Evolutionary conservation across 2,113 vertebrate genomes (phyloP), one percentile per base, ranked within the genome.

Genomic region (Lycaon pictus): DNA sequence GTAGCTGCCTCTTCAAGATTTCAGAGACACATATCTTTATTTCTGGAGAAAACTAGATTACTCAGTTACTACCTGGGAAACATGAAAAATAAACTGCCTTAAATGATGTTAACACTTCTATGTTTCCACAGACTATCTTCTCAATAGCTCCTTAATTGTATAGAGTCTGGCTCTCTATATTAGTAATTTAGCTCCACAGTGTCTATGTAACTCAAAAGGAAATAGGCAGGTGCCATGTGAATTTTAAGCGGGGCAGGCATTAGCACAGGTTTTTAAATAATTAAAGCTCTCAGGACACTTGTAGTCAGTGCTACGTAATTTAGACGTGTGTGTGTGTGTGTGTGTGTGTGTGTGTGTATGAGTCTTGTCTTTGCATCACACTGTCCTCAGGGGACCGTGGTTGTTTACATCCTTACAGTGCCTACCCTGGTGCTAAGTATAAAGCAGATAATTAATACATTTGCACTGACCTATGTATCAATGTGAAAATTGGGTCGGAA

Each of bases 261-360:
- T 72, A 56, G 35, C 58, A 62, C 56, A 79, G 32, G 17, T 4
- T 74, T 69, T 86, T 53, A 92, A 91, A 32, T 29, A 51, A 53
- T 58, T 65, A 53, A 53, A 87, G 37, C 27, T 60, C 35, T 60
- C 27, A 29, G 43, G 7, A 48, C 65, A 10, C 17, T 2, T 79
- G 48, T 3, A 51, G 58, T 12, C 58, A 11, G 43, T 37, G 60
- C 20, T 48, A 12, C 1, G 17, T 32, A 27, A 82, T n/a, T 7
- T 48, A 58, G 65, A 48, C 0, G 1, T 11, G 2, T 8, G 1
- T 35, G 12, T 29, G 58, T 0, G 1, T 11, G 2, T 8, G 1
- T 55, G 56, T 0, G 2, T 7, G 1, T 8, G 1, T 0, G 0
- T 11, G 2, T 11, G 2, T 20, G 9, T n/a, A 3, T 55, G 62